A percentile compares a stretch with the other conserved stretches of the same genome.
Evolutionary conservation across 2,113 vertebrate species (phyloP).

Genomic region (Leucopternis melanops): DNA sequence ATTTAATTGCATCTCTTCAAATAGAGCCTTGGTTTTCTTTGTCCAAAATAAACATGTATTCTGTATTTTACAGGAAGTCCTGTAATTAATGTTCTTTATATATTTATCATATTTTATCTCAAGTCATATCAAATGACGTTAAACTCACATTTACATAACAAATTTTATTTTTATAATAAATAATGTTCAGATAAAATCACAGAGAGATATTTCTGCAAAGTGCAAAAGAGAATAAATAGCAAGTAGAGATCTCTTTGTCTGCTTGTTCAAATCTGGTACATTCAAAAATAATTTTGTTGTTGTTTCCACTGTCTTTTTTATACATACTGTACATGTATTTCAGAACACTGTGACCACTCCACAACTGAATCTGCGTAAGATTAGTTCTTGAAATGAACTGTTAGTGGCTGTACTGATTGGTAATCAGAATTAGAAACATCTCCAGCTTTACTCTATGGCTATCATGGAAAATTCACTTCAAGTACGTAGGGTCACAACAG

Average conservation of each 20-base stretch:
- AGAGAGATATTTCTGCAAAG: neutral
- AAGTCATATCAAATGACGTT: conserved; percentile 34
- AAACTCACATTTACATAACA: conserved; percentile 39
- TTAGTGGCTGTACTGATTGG: neutral
- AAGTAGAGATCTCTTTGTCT: neutral
- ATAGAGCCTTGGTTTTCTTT: neutral
- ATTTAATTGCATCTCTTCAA: conserved; percentile 46
- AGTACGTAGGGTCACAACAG: neutral
- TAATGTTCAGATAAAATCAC: conserved; percentile 7
- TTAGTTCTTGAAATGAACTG: neutral
- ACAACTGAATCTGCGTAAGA: conserved; percentile 12
- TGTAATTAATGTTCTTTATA: conserved; percentile 51
- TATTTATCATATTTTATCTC: conserved; percentile 47
- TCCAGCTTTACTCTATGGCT: neutral
- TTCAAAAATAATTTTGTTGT: neutral
- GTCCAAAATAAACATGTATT: conserved; percentile 18
- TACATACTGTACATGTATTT: neutral
- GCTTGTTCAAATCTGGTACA: neutral
- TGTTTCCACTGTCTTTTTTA: conserved; percentile 18
- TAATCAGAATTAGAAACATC: conserved; percentile 45
- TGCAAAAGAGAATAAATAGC: neutral
- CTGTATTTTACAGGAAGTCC: conserved; percentile 31
- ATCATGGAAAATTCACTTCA: neutral
- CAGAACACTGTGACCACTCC: neutral
- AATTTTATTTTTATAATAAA: conserved; percentile 44